phyloP scores from a whole-genome alignment of 2,113 vertebrate genomes.

The Cairina moschata region DNA sequence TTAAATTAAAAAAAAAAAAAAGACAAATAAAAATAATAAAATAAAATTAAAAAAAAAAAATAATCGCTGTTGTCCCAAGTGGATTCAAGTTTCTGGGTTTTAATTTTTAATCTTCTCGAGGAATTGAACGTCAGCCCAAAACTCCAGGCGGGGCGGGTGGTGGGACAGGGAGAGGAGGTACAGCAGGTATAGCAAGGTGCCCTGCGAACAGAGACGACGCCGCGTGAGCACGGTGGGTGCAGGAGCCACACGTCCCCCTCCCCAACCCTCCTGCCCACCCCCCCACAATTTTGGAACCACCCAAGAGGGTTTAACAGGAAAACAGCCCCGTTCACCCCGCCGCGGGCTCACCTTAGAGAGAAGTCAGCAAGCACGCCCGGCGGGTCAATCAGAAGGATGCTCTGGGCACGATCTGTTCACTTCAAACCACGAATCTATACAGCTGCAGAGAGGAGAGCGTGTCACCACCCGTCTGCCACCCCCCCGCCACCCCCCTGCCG shows the following conservation, averaged over 20 bases:
- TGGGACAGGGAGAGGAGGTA: constrained; percentile 33
- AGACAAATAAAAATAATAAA: constrained; percentile 41
- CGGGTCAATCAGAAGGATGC: constrained; percentile 95
- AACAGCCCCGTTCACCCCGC: background rate
- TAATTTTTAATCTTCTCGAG: constrained; percentile 52
- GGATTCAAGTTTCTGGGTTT: constrained; percentile 57
- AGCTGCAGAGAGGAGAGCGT: constrained; percentile 72
- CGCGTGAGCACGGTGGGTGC: background rate
- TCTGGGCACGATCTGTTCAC: constrained; percentile 99
- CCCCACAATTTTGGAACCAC: too few species aligned
- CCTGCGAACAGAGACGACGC: background rate
- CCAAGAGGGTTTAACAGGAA: background rate
- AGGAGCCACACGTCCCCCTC: rapidly evolving
- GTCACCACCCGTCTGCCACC: background rate
- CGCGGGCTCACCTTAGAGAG: constrained; percentile 76
- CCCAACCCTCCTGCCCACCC: background rate
- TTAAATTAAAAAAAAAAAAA: background rate
- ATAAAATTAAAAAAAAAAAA: background rate
- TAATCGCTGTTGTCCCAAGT: constrained; percentile 25
- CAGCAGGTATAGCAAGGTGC: constrained; percentile 62
- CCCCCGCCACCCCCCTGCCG: background rate
- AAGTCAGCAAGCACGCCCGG: constrained; percentile 75
- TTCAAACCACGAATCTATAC: constrained; percentile 99
- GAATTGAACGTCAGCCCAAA: constrained; percentile 53
- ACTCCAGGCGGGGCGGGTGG: constrained; percentile 9